These are phyloP conservation scores for Drosophila neocordata DNA, from an alignment of 1,140 invertebrate genomes.

Conservation along the genomic window DNA sequence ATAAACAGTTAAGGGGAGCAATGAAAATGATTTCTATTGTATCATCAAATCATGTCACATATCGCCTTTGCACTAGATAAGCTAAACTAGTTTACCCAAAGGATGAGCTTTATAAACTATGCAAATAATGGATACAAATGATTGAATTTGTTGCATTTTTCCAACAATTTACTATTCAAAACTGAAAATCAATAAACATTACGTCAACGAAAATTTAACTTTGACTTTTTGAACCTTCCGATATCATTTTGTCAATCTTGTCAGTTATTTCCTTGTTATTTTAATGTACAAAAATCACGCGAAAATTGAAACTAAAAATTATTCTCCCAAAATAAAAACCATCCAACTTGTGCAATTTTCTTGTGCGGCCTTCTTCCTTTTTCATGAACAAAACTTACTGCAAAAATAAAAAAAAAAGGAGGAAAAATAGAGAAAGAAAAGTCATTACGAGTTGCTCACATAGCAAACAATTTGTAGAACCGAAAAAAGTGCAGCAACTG, in stretches of 20 bases:
- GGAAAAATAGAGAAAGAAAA: slow-evolving; percentile 49
- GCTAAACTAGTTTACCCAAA: too few relatives aligned
- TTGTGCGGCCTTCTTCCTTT: not conserved
- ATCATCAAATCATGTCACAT: too few relatives aligned
- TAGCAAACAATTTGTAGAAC: slow-evolving; percentile 39
- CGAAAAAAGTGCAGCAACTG: slow-evolving; percentile 25
- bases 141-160: not conserved
- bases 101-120: too few relatives aligned
- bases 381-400: too few relatives aligned
- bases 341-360: slow-evolving; percentile 47
- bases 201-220: slow-evolving; percentile 2
- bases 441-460: slow-evolving; percentile 58
- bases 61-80: too few relatives aligned
- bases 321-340: slow-evolving; percentile 1
- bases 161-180: not conserved
- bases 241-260: not conserved
- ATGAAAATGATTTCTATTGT: not conserved
- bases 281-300: slow-evolving; percentile 46
- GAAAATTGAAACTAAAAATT: slow-evolving; percentile 2
- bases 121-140: too few relatives aligned
- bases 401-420: slow-evolving; percentile 7
- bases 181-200: not conserved
- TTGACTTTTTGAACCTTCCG: not conserved
- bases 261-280: slow-evolving; percentile 16
- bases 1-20: not conserved